These are phyloP conservation scores for Platysteira castanea DNA, from an alignment of 2,113 vertebrate species.

Conservation along the genomic window DNA sequence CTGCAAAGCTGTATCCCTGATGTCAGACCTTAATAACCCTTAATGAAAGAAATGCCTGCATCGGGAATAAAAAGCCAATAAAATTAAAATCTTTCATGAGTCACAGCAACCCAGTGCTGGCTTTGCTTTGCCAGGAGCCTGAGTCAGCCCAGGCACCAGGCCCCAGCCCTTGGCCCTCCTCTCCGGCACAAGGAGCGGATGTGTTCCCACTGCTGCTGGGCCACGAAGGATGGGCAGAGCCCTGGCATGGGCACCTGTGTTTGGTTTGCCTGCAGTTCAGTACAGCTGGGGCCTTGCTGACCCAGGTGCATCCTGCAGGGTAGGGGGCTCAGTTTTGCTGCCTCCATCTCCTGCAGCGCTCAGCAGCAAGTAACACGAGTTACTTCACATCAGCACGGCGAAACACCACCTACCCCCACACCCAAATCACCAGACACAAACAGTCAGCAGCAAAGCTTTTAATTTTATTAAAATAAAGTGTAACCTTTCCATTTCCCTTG, in stretches of 20 bases:
- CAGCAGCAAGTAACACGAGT: neutral
- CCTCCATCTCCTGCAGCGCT: neutral
- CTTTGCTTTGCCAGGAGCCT: neutral
- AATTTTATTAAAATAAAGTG: conserved; percentile 33
- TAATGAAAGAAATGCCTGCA: neutral
- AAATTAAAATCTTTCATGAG: neutral
- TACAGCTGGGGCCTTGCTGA: neutral
- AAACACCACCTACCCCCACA: rapidly evolving
- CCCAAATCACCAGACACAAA: neutral
- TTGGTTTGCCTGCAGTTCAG: neutral
- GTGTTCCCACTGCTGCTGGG: rapidly evolving
- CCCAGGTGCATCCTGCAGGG: neutral
- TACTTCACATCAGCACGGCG: rapidly evolving
- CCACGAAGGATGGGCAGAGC: neutral
- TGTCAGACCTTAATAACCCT: neutral
- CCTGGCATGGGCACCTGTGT: rapidly evolving
- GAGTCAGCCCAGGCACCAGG: neutral
- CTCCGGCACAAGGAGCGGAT: rapidly evolving
- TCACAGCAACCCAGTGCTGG: neutral
- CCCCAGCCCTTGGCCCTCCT: neutral
- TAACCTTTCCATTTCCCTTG: neutral
- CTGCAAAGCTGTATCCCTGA: neutral
- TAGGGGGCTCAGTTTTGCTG: neutral
- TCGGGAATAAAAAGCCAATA: neutral
- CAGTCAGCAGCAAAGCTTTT: neutral